Base-by-base conservation (phyloP, 1,140 invertebrate species). In the Samia ricini region DNA sequence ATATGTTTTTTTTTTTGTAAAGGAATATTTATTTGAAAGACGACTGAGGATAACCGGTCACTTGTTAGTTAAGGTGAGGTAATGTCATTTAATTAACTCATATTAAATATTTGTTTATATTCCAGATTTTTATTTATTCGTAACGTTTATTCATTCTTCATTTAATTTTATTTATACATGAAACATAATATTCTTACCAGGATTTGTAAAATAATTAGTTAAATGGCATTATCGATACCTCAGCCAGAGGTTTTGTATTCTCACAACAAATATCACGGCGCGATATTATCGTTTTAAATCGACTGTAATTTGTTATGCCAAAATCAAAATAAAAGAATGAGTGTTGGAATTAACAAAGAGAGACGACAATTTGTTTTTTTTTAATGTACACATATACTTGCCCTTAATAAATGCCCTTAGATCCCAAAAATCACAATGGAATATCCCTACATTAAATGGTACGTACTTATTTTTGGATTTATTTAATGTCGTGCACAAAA, bases 231-330 rank as follows among this genome's bases (percentile, higher is more conserved):
- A 56, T 24, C 22, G n/a, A 24, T 29, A 26, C 18, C 55, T 20
- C n/a, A 24, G 12, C 18, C 12, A 52, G 7, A 23, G 12, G 66
- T 71, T 77, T 76, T 77, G 77, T 78, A 88, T 74, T 91, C 90
- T 91, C 90, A 91, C 90, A 91, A 91, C 90, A 91, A 91, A 91
- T 91, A 91, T 77, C 86, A 91, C 90, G 83, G 66, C 65, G 69
- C 66, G 74, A 77, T 69, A 78, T 69, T 24, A 74, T 64, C 52
- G 63, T 77, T 70, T 81, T 72, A 72, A 67, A 58, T 71, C 33
- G 51, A 69, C 69, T 83, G 69, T 79, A 79, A 82, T 84, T 74
- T 52, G 51, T 52, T 76, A 83, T 85, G 88, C 82, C 79, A 87
- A 87, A 87, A 84, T 80, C 77, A 79, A 76, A 90, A 90, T 90